A percentile compares a stretch with the other conserved stretches of the same genome.
These are phyloP conservation scores for Dufourea novaeangliae DNA, from an alignment of 1,140 invertebrate genomes.

Conservation along the genomic window DNA sequence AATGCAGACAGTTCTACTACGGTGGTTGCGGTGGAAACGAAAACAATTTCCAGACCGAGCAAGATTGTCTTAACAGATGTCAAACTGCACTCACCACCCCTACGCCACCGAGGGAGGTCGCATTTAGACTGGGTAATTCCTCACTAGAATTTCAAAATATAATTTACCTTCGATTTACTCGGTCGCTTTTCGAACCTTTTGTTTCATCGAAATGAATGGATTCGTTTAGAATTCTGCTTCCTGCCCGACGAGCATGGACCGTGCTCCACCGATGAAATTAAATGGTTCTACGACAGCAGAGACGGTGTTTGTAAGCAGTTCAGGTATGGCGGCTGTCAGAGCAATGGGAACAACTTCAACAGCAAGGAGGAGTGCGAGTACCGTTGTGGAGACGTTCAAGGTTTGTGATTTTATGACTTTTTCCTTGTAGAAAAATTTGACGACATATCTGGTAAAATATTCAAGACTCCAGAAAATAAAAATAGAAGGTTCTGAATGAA, in stretches of 20 bases:
- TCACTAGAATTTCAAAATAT: background rate
- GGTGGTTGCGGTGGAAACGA: conserved; percentile 91
- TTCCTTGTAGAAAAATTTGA: no score
- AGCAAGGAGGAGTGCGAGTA: conserved; percentile 89
- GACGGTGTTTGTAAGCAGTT: conserved; percentile 92
- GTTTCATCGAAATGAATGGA: no score
- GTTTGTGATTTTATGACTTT: conserved; percentile 76
- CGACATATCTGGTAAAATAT: no score
- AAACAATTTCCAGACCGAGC: conserved; percentile 89
- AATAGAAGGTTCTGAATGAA: no score
- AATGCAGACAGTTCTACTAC: conserved; percentile 90
- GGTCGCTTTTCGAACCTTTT: no score
- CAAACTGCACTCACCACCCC: conserved; percentile 73
- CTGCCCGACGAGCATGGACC: conserved; percentile 85
- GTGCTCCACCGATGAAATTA: conserved; percentile 84
- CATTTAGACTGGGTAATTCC: conserved; percentile 72
- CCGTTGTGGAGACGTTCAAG: conserved; percentile 87
- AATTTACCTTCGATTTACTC: background rate
- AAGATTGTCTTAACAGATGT: conserved; percentile 86
- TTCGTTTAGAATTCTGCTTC: conserved; percentile 87
- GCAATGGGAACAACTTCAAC: conserved; percentile 93
- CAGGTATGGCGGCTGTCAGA: conserved; percentile 91
- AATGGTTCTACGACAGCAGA: conserved; percentile 90
- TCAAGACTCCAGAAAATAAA: no score
- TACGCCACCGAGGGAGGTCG: conserved; percentile 61